A percentile compares a stretch with the other conserved stretches of the same genome.
Conservation (phyloP, 2,113 vertebrate species). For the Suncus etruscus region DNA sequence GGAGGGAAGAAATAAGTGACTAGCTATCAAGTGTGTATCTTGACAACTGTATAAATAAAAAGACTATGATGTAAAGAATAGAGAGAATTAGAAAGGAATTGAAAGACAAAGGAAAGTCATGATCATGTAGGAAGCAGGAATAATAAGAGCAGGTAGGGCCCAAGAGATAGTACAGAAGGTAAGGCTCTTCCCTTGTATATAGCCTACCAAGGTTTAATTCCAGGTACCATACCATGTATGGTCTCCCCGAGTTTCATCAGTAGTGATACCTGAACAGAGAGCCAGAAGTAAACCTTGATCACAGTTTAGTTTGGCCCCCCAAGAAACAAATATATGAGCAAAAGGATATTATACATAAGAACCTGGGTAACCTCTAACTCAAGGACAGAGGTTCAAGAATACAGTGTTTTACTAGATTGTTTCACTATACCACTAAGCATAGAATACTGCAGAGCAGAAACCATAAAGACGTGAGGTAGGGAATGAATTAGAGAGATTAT, state of each 20-base stretch:
- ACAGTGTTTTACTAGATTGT: not conserved
- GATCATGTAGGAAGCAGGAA: not conserved
- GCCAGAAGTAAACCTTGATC: too few species aligned
- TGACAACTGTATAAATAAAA: not conserved
- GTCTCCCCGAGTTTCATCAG: too few species aligned
- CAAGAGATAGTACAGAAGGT: not conserved
- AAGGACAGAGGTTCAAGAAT: not conserved
- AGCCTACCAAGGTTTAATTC: too few species aligned
- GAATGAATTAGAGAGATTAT: not conserved
- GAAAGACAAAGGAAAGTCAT: not conserved
- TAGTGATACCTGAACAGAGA: too few species aligned
- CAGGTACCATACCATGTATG: too few species aligned
- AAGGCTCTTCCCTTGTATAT: too few species aligned
- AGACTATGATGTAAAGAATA: not conserved
- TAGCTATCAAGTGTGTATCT: not conserved
- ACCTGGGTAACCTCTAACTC: not conserved
- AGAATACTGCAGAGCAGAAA: not conserved
- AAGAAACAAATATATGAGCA: too few species aligned
- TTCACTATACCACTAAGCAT: not conserved
- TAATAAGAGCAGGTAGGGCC: too few species aligned
- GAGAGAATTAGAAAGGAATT: not conserved
- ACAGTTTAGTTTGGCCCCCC: too few species aligned
- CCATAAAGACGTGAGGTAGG: not conserved
- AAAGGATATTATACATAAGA: not conserved
- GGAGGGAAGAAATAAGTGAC: fast-evolving